Evolutionary conservation across 2,113 vertebrate species (phyloP).

Genomic region (Oophaga pumilio): DNA sequence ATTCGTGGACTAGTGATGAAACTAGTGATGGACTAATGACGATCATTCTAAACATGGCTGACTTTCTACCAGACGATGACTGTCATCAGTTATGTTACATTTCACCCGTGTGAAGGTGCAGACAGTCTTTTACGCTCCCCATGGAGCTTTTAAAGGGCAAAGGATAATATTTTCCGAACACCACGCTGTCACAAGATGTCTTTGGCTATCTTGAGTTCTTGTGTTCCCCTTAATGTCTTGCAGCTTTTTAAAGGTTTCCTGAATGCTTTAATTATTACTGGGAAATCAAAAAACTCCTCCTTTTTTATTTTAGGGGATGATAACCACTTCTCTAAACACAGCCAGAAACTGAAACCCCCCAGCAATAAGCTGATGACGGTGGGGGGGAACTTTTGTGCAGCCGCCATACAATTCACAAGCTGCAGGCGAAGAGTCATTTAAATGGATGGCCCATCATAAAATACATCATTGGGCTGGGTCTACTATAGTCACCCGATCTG

Average conservation of each 20-base stretch:
- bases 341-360: neutral
- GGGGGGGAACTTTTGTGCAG: neutral
- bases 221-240: neutral
- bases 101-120: neutral
- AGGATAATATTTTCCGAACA: slow-evolving; percentile 4
- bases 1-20: too few relatives aligned
- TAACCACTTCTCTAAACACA: neutral
- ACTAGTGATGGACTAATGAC: too few relatives aligned
- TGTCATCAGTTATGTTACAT: neutral
- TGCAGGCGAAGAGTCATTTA: neutral
- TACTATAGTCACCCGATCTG: neutral
- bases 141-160: neutral
- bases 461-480: neutral
- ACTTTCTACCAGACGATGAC: too few relatives aligned
- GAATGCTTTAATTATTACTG: neutral
- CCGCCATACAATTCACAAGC: neutral
- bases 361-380: neutral
- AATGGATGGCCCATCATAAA: neutral
- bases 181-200: neutral
- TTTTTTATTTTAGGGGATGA: neutral
- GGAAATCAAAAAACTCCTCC: neutral
- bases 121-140: neutral
- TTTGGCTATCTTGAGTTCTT: neutral
- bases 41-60: too few relatives aligned
- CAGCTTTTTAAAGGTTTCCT: neutral